These are phyloP conservation scores for Escarpia spicata DNA, from an alignment of 2,888 invertebrate species.

Conservation along the genomic window DNA sequence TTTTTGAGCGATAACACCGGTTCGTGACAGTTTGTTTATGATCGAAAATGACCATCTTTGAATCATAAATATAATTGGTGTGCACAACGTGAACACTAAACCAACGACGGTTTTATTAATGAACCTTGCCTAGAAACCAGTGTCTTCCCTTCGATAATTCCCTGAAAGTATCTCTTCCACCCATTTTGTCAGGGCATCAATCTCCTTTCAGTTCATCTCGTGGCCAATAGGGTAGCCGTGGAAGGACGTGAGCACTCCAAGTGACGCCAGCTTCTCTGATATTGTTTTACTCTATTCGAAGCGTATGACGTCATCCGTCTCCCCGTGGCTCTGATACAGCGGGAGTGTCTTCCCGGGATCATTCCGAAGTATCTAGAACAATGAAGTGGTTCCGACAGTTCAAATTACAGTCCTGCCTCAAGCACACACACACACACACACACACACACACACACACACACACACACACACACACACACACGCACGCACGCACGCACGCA, in stretches of 20 bases:
- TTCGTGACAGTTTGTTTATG: too few relatives aligned
- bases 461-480: background rate
- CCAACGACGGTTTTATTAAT: background rate
- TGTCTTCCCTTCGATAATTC: background rate
- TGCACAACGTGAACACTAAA: too few relatives aligned
- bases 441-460: background rate
- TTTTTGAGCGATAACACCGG: too few relatives aligned
- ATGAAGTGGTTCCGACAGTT: background rate
- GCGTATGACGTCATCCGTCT: constrained; percentile 30
- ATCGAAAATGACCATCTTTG: too few relatives aligned
- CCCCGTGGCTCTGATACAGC: constrained; percentile 36
- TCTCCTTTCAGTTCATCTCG: constrained; percentile 25
- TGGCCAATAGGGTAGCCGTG: constrained; percentile 28
- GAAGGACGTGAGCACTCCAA: constrained; percentile 30
- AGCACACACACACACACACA: background rate
- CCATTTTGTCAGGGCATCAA: constrained; percentile 25
- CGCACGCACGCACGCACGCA: background rate
- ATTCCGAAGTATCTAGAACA: background rate
- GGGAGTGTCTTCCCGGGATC: background rate
- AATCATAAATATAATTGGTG: too few relatives aligned
- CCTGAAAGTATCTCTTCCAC: constrained; percentile 1
- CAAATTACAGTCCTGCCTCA: background rate
- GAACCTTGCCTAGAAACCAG: background rate
- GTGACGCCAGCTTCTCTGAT: constrained; percentile 22
- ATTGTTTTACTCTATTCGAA: constrained; percentile 32